Conservation (phyloP, 2,888 invertebrate genomes). For the Andrena flavipes region DNA sequence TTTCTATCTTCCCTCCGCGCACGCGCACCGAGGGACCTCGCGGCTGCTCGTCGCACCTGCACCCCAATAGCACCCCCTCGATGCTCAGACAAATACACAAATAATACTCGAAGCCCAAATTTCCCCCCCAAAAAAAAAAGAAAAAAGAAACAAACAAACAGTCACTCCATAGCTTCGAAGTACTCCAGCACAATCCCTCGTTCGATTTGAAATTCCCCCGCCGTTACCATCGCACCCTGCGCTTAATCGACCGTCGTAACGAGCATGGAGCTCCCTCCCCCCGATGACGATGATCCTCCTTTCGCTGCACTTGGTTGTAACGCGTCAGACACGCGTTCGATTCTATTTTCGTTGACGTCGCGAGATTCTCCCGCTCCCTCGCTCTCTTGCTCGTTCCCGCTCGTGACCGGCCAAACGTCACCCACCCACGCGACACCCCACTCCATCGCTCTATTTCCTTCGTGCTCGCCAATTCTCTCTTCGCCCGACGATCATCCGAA, state of each 20-base stretch:
- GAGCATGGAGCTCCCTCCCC: not conserved
- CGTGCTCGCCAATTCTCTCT: not conserved
- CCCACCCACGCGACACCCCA: constrained; percentile 51
- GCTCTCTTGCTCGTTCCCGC: constrained; percentile 32
- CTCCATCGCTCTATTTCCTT: constrained; percentile 32
- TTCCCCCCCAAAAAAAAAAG: no score
- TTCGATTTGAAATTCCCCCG: no score
- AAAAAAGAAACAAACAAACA: no score
- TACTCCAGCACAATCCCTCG: no score
- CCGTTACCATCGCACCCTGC: no score
- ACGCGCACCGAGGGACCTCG: no score
- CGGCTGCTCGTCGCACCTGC: no score
- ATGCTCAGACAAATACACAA: no score
- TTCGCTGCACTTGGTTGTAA: constrained; percentile 16
- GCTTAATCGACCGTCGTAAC: constrained; percentile 1
- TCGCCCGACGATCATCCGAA: not conserved
- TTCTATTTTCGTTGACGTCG: constrained; percentile 58
- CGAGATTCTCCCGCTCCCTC: constrained; percentile 34
- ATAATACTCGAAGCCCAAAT: no score
- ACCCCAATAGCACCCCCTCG: no score
- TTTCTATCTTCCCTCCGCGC: no score
- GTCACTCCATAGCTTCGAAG: no score
- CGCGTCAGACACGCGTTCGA: constrained; percentile 25
- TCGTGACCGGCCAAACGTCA: constrained; percentile 53
- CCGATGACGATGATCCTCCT: not conserved